A percentile compares a stretch with the other conserved stretches of the same genome.
Evolutionary conservation across 92 coral and sea anemone genomes (phyloP).

Genomic region (Epizoanthus stellaris): DNA sequence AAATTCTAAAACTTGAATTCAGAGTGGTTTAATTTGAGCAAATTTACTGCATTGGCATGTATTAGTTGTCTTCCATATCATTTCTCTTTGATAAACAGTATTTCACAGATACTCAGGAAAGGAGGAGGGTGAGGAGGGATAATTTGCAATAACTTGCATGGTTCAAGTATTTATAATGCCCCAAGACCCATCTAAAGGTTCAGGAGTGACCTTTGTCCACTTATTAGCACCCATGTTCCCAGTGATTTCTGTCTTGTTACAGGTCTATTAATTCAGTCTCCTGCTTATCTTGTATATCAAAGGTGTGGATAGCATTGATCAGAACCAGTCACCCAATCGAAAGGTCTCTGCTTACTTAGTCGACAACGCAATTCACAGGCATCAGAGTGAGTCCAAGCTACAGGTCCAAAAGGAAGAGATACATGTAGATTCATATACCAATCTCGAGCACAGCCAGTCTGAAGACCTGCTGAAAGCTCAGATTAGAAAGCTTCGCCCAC

Average conservation of each 20-base stretch:
- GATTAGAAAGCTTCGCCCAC: conserved; percentile 65
- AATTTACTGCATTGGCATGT: no score
- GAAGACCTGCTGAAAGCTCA: conserved; percentile 67
- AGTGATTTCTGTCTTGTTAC: not conserved
- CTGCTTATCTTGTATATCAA: not conserved
- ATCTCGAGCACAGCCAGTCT: conserved; percentile 54
- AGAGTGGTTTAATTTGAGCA: no score
- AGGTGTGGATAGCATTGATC: conserved; percentile 39
- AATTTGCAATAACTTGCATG: no score
- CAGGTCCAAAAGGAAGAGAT: conserved; percentile 48
- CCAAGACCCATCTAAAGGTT: no score
- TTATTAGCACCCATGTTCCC: not conserved
- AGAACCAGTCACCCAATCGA: conserved; percentile 24
- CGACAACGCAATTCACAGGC: conserved; percentile 68
- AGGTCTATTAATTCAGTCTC: not conserved
- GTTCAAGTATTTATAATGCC: no score
- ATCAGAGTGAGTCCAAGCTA: conserved; percentile 31
- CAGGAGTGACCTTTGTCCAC: not conserved
- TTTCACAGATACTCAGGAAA: no score
- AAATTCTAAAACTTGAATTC: no score
- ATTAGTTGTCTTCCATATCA: no score
- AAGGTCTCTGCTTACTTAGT: conserved; percentile 76
- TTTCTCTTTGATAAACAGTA: no score
- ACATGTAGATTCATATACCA: conserved; percentile 13
- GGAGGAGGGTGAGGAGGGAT: no score